Base-by-base conservation (phyloP, 1,140 invertebrate genomes). In the Cyclargus thomasi region DNA sequence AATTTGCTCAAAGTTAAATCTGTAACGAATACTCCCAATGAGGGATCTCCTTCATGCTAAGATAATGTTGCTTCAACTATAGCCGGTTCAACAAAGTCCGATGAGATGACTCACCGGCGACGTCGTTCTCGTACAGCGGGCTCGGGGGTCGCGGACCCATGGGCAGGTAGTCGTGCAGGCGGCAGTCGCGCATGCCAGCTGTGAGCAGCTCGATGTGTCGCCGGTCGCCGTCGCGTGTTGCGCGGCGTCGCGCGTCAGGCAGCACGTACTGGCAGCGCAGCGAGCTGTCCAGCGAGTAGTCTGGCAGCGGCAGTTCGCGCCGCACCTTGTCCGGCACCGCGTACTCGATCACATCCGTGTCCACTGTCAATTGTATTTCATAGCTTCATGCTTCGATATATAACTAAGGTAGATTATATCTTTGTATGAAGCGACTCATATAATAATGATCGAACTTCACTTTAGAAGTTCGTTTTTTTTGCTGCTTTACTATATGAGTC, bases 221-320 rank as follows among this genome's bases (percentile, higher is more conserved):
- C 0, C 88, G 85, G 62, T 90, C 88, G 18, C 88, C 86, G 63
- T 90, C 87, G 72, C 87, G 79, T 4, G 87, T 88, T 22, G 82
- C 80, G 59, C 84, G n/a, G 82, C 81, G 68, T 76, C 86, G n/a
- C 87, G 86, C 5, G 87, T 86, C 47, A 85, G 80, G 18, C 88
- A 85, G 69, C 83, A 83, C 2, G 83, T 87, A 57, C 90, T 89
- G 68, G 91, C 88, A 47, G 85, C 86, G 72, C 29, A 92, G 80
- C 0, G 92, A 91, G 77, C 92, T 92, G 63, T 91, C 91, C 63
- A 92, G 84, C 69, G 90, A 92, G 77, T 92, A 93, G 75, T 92
- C 92, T 6, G 92, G 92, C 59, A 93, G 68, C 10, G 92, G 92
- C 8, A 93, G 73, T 29, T 91, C 89, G 70, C 88, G 89, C 6